Base-by-base conservation (phyloP, 2,113 vertebrate species). In the Heterochromis multidens region DNA sequence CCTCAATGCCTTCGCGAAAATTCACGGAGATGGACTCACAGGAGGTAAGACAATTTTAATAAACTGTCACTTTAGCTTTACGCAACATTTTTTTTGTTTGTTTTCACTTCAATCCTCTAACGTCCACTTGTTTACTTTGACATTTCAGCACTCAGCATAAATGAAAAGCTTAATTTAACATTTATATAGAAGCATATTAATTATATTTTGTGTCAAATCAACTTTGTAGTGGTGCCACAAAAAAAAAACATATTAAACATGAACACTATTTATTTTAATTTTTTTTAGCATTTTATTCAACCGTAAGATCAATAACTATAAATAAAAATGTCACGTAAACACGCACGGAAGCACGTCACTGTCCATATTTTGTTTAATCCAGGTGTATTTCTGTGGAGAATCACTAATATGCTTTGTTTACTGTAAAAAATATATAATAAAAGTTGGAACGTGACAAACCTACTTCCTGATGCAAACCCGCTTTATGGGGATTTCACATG, bases 401-500 rank as follows among this genome's bases (percentile, higher is more conserved):
- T 33, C 16, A 29, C 12, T 63, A 6, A 60, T 31, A 6, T 31
- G 5, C 5, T 49, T 87, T 86, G 40, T 67, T 84, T 56, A 62
- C 23, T 77, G 29, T 61, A 6, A 80, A 37, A 72, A 31, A 43
- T 76, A 2, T 46, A 14, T 52, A 27, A 16, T 31, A 37, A 72
- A 86, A 87, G 83, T 86, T 84, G 33, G 37, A 85, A 80, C 35
- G 33, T 74, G 29, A 81, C 25, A 77, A 77, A 13, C 63, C 79
- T 76, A 93, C 93, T 95, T 96, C 94, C 93, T 93, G 91, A 90
- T 89, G 87, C 83, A 59, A 87, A 91, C 90, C 90, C 89, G 89
- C 92, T 92, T 92, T 92, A 90, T 90, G 91, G 94, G 93, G 91
- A 92, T 92, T 95, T 96, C 95, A 95, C 95, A 93, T 94, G 95